phyloP scores from a whole-genome alignment of 2,113 vertebrate genomes.

The Centropus bengalensis region DNA sequence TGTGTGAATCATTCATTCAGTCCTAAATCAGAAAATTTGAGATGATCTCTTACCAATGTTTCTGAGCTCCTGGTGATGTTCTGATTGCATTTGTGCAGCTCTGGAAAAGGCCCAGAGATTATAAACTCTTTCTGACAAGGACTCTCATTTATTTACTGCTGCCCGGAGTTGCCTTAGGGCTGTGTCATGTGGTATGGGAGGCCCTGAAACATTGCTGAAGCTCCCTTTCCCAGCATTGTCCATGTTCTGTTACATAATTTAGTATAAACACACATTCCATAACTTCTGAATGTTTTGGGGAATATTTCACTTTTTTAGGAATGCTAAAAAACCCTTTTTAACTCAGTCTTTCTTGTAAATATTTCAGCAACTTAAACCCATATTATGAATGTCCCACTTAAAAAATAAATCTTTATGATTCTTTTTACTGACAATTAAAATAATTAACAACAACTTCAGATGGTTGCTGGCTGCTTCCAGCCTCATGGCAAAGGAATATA shows the following conservation, averaged over 20 bases:
- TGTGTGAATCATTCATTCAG: not conserved
- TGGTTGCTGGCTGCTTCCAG: not conserved
- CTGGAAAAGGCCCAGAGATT: not conserved
- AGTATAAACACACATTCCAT: conserved; percentile 30
- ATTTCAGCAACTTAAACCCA: not conserved
- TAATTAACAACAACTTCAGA: not conserved
- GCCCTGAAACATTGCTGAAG: conserved; percentile 12
- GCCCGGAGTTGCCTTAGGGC: conserved; percentile 47
- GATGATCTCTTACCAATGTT: not conserved
- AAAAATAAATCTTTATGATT: not conserved
- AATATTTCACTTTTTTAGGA: not conserved
- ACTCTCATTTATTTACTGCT: conserved; percentile 53
- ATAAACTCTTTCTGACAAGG: conserved; percentile 62
- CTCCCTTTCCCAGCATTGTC: conserved; percentile 43
- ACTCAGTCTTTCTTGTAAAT: not conserved
- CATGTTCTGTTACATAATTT: conserved; percentile 20
- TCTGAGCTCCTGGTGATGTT: not conserved
- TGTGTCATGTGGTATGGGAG: not conserved
- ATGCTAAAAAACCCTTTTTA: not conserved
- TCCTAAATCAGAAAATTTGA: not conserved
- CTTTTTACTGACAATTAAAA: not conserved
- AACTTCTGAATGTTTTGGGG: not conserved
- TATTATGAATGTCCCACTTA: not conserved
- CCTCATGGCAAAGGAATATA: not conserved
- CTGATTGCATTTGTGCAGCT: not conserved